Percentiles rank a stretch among this genome's conserved stretches.
Conservation (phyloP, 1,140 invertebrate genomes). For the Goniozus legneri region DNA sequence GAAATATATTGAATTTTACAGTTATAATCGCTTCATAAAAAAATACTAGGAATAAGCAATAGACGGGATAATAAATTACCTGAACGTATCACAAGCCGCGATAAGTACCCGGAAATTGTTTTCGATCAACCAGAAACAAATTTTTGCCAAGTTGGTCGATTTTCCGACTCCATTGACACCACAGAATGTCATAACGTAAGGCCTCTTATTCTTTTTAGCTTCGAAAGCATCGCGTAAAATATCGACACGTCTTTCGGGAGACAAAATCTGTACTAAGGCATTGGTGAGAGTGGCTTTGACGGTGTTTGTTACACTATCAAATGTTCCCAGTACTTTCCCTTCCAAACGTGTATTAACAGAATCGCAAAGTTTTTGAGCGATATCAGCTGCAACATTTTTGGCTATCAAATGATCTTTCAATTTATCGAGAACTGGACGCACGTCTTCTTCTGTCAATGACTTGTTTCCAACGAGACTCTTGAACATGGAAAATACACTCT, state of each 20-base stretch:
- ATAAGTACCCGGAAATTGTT: slow-evolving; percentile 95
- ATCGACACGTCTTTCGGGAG: slow-evolving; percentile 91
- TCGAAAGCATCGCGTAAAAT: slow-evolving; percentile 95
- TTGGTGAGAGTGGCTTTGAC: slow-evolving; percentile 80
- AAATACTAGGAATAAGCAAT: too few species aligned
- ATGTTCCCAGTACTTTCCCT: slow-evolving; percentile 92
- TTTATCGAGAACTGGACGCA: slow-evolving; percentile 89
- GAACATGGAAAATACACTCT: slow-evolving; percentile 76
- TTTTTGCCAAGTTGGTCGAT: slow-evolving; percentile 99
- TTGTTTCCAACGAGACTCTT: slow-evolving; percentile 86
- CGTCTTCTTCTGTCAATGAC: slow-evolving; percentile 67
- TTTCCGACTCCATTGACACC: slow-evolving; percentile 99
- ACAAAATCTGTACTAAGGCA: slow-evolving; percentile 86
- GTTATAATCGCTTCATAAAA: too few species aligned
- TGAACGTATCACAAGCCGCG: slow-evolving; percentile 98
- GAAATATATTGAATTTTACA: not conserved
- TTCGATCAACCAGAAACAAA: slow-evolving; percentile 99
- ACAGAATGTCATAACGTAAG: slow-evolving; percentile 97
- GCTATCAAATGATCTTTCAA: slow-evolving; percentile 93
- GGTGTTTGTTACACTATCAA: slow-evolving; percentile 82
- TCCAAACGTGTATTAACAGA: slow-evolving; percentile 90
- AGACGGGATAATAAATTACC: slow-evolving; percentile 22
- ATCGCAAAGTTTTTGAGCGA: slow-evolving; percentile 90
- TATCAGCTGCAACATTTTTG: slow-evolving; percentile 98
- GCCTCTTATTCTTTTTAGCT: slow-evolving; percentile 73